These are phyloP conservation scores for Marronus borbonicus DNA, from an alignment of 2,888 invertebrate species.

Conservation along the genomic window DNA sequence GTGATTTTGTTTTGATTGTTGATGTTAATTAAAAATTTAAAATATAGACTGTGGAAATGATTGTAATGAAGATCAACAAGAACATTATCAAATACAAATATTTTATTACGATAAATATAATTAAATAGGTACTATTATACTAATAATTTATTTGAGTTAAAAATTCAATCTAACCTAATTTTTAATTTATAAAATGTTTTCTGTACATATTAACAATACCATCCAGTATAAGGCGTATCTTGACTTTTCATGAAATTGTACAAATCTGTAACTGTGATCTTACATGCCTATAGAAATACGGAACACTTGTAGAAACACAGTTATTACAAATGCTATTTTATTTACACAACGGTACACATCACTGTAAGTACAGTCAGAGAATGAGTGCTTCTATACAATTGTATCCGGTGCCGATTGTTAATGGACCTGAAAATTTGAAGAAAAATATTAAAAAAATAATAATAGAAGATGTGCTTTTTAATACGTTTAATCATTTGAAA, in stretches of 20 bases:
- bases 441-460: not conserved
- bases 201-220: constrained; percentile 36
- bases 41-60: too few relatives aligned
- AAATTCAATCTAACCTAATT: constrained; percentile 22
- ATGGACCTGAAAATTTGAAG: constrained; percentile 36
- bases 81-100: constrained; percentile 27
- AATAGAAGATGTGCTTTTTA: too few relatives aligned
- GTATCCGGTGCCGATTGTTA: constrained; percentile 36
- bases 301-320: constrained; percentile 11
- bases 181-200: constrained; percentile 21
- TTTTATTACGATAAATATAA: constrained; percentile 34
- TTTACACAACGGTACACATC: constrained; percentile 44
- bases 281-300: not conserved
- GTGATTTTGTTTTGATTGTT: too few relatives aligned
- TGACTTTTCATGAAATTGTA: not conserved
- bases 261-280: constrained; percentile 1
- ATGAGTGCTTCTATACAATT: constrained; percentile 45
- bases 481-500: not conserved
- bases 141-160: constrained; percentile 5
- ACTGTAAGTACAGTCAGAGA: constrained; percentile 48
- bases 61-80: not conserved
- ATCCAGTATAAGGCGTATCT: constrained; percentile 1
- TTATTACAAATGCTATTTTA: constrained; percentile 14
- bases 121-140: constrained; percentile 15
- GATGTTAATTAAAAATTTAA: too few relatives aligned